Base-by-base conservation (phyloP, 1,140 invertebrate genomes). In the Cotesia chilonis region DNA sequence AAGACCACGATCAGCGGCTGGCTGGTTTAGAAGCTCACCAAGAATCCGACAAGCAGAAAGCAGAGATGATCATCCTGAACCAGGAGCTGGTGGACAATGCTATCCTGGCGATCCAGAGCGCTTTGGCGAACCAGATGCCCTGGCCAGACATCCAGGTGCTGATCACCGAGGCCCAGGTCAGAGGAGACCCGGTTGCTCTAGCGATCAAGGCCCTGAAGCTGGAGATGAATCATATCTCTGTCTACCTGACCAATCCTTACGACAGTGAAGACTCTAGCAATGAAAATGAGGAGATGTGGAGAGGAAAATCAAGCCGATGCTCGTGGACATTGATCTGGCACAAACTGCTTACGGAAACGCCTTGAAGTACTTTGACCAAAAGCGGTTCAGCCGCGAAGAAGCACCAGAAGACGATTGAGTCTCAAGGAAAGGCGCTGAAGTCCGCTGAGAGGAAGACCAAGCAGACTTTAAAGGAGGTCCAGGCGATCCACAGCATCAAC, bases 371-470 rank as follows among this genome's bases (percentile, higher is more conserved):
- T 99, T 97, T 87, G 94, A 96, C 75, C 91, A 93, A 77, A 98
- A 98, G 84, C 92, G 95, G n/a, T 73, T 90, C 90, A 65, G 97
- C 98, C 5, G 95, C 95, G 0, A 94, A 94, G 77, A 99, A 99
- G 82, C 94, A 99, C 81, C 93, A 98, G 81, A 99, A 99, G 86
- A 99, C 98, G 0, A 87, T 99, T 41, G 95, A 98, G 80, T 96
- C 97, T 0, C 94, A 97, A 4, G 90, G 90, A 47, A 99, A 98
- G 88, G 98, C 98, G 4, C 88, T 99, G 0, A 99, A 99, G 87
- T 98, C 94, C 35, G 97, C 98, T 0, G 96, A 99, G 80, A 93
- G 92, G 76, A 99, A 98, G 85, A 98, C 97, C 0, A 96, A 97
- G 82, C 93, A 98, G 86, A 94, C 95, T 0, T 85, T 99, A 9